Base-by-base conservation (phyloP, 2,888 invertebrate species). In the Drosophila trichaetosa region DNA sequence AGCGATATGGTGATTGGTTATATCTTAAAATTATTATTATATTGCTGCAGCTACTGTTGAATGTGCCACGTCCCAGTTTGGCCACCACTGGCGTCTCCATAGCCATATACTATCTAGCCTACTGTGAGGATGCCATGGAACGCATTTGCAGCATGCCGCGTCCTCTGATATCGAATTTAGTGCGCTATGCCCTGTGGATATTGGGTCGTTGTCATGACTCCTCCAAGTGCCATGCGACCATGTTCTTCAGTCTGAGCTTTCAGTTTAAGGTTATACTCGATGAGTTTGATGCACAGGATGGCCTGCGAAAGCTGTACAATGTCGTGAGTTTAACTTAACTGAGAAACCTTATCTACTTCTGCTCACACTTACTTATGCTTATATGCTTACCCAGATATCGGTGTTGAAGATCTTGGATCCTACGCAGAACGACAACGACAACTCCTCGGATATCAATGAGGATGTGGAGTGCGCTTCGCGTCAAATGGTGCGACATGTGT, bases 111-210 rank as follows among this genome's bases (percentile, higher is more conserved):
- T 99, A 99, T 93, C 94, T 99, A 66, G 98, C 98, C 0, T 99
- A 99, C 93, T 98, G 98, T 91, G 98, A 98, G 92, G 99, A 99
- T 93, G 98, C 99, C 0, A 98, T 99, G 98, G 99, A 99, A 92
- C 94, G 97, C 62, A 98, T 99, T 29, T 99, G 99, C 90, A 94
- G 97, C 29, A 94, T 98, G 92, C 97, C 98, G 0, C 95, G 97
- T 88, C 94, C 95, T 77, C 95, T 96, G 0, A 95, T 98, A 42
- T 94, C 95, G 0, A 96, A 96, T 83, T 94, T 98, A 34, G 97
- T 98, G 51, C 96, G 94, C 94, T 99, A 99, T 93, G 97, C 97
- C 0, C 94, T 99, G 5, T 99, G 99, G 99, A 94, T 99, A 51
- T 93, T 99, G 58, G 99, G 99, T 91, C 98, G 99, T 87, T 98